Evolutionary conservation across 1,140 invertebrate genomes (phyloP), one percentile per base, ranked within the genome.

Genomic region (Chrysomallon squamiferum): DNA sequence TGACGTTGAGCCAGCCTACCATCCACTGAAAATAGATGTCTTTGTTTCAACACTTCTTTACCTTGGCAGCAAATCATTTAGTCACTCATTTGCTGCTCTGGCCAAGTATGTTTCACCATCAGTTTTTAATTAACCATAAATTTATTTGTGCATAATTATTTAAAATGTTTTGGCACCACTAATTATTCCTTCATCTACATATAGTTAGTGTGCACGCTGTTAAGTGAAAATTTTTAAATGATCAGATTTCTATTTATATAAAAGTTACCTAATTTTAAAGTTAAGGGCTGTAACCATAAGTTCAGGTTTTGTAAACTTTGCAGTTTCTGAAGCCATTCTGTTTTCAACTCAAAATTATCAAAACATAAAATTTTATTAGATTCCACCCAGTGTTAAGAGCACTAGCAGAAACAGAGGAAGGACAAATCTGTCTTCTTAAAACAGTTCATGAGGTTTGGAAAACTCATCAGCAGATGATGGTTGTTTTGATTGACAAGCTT

Each of bases 31-130:
- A 86, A 97, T 99, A 50, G 95, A 98, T 79, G 93, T 99, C 0
- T 99, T 99, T 85, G 93, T 97, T 6, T 94, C 97, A 76, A 97
- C 95, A 0, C 85, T 99, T 62, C 87, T 99, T 0, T 93, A 96
- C 81, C 86, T 98, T 45, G 96, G 95, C 25, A 93, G 92, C 2
- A 99, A 99, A 87, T 98, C 95, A 78, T 97, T 99, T 79, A 97
- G 95, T 71, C 97, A 99, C 82, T 95, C 95, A 74, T 99, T 98
- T 86, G 94, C 97, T 18, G 96, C 95, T 41, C 94, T 99, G 75
- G 94, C 94, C 22, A 98, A 98, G 88, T 89, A 81, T 81, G 79
- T 78, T 20, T 59, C 15, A 38, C 35, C n/a, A n/a, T n/a, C n/a
- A n/a, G 9, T 11, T 11, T 54, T 0, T 41, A 54, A 57, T 45